Percentiles rank a stretch among this genome's conserved stretches.
Evolutionary conservation across 2,113 vertebrate species (phyloP).

Genomic region (rabbit (Oryctolagus cuniculus)): DNA sequence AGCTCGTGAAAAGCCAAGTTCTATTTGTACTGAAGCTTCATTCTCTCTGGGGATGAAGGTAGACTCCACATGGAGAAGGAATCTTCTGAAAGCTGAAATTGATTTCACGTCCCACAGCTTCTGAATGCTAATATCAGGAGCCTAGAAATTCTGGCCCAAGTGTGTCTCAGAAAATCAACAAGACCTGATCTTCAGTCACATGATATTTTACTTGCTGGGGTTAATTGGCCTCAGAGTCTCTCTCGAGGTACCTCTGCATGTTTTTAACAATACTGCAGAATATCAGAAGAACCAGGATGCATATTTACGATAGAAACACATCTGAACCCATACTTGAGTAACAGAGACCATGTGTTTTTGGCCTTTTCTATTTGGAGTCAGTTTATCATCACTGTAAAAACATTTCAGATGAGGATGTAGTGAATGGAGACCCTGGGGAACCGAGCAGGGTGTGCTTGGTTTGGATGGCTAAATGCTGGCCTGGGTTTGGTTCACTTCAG

Average conservation of each 20-base stretch:
- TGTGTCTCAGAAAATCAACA: neutral
- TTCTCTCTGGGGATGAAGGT: neutral
- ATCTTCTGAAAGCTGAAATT: neutral
- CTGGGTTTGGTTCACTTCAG: neutral
- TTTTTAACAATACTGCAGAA: neutral
- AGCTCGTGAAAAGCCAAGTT: neutral
- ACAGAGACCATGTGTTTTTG: conserved; percentile 64
- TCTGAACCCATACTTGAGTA: neutral
- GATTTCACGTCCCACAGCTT: neutral
- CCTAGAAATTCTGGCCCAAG: neutral
- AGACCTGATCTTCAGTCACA: neutral
- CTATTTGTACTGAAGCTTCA: neutral
- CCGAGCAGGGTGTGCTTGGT: neutral
- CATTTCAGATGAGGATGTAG: conserved; percentile 66
- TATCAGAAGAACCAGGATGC: neutral
- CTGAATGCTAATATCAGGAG: neutral
- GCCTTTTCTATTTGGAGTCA: conserved; percentile 55
- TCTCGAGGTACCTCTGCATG: neutral
- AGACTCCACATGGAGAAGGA: neutral
- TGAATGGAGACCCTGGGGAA: conserved; percentile 38
- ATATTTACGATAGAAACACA: neutral
- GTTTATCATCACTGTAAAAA: conserved; percentile 75
- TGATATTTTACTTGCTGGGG: neutral
- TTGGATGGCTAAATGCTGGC: conserved; percentile 49
- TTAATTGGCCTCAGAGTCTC: conserved; percentile 20